Conservation (phyloP, 2,888 invertebrate genomes). For the Luffia ferchaultella region DNA sequence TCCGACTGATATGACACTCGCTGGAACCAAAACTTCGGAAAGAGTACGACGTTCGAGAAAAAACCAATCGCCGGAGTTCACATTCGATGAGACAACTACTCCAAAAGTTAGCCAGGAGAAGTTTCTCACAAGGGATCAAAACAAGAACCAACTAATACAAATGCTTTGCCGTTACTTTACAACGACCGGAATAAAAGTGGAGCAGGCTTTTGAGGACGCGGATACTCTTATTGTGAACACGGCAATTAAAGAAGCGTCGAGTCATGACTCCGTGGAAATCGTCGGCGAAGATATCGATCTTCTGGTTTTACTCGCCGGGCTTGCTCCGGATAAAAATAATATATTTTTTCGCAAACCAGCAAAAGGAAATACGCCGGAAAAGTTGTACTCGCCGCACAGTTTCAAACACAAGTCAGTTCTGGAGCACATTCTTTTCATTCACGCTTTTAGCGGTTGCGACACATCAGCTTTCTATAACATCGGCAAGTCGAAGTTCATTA, state of each 20-base stretch:
- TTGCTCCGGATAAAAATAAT: not conserved
- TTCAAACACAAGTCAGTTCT: not conserved
- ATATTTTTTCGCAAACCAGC: not conserved
- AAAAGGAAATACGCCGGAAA: not conserved
- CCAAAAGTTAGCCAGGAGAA: slow-evolving; percentile 9
- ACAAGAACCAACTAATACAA: slow-evolving; percentile 16
- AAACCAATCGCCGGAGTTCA: slow-evolving; percentile 18
- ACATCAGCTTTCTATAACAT: not conserved
- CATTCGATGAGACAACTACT: slow-evolving; percentile 22
- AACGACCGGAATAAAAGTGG: slow-evolving; percentile 20
- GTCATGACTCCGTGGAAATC: not conserved
- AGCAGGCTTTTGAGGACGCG: slow-evolving; percentile 13
- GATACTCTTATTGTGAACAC: slow-evolving; percentile 1
- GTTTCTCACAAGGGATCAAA: slow-evolving; percentile 6
- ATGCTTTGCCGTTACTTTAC: slow-evolving; percentile 21
- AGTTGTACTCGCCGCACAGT: not conserved
- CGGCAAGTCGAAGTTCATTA: not conserved
- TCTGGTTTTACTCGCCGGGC: not conserved
- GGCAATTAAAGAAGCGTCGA: not conserved
- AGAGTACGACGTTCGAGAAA: slow-evolving; percentile 10
- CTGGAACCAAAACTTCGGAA: slow-evolving; percentile 17
- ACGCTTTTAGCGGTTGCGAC: not conserved
- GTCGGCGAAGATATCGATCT: slow-evolving; percentile 5
- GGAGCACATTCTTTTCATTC: not conserved
- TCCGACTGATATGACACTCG: slow-evolving; percentile 18